phyloP scores from a whole-genome alignment of 1,140 invertebrate species.

The Achroia grisella region DNA sequence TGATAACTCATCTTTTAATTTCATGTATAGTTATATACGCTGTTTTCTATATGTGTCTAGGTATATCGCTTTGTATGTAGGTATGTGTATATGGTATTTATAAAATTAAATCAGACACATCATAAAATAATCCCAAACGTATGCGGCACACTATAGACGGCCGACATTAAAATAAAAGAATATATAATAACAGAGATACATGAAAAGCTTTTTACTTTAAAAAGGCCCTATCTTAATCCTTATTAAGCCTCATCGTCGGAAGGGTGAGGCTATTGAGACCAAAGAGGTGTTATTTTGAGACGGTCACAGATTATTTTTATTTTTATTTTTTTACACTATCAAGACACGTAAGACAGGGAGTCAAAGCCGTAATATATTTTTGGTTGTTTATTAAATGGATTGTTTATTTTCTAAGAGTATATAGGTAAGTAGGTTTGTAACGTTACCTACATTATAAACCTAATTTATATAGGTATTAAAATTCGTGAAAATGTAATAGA shows the following conservation, averaged over 20 bases:
- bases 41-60: too few relatives aligned
- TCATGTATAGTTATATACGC: too few relatives aligned
- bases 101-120: too few relatives aligned
- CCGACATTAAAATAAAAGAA: slow-evolving; percentile 29
- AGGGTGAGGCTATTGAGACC: slow-evolving; percentile 50
- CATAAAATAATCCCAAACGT: too few relatives aligned
- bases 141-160: neutral
- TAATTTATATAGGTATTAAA: too few relatives aligned
- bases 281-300: slow-evolving; percentile 59
- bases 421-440: too few relatives aligned
- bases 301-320: slow-evolving; percentile 49
- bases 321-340: slow-evolving; percentile 35
- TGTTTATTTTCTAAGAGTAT: slow-evolving; percentile 5
- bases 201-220: slow-evolving; percentile 63
- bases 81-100: too few relatives aligned
- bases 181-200: slow-evolving; percentile 50
- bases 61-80: too few relatives aligned
- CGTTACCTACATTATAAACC: too few relatives aligned
- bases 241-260: slow-evolving; percentile 55
- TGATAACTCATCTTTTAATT: too few relatives aligned
- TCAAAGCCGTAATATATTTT: slow-evolving; percentile 17
- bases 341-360: slow-evolving; percentile 49
- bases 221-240: slow-evolving; percentile 69
- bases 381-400: slow-evolving; percentile 36
- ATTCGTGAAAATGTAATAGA: too few relatives aligned